These are phyloP conservation scores for Zaprionus capensis DNA, from an alignment of 1,140 invertebrate species.

Conservation along the genomic window DNA sequence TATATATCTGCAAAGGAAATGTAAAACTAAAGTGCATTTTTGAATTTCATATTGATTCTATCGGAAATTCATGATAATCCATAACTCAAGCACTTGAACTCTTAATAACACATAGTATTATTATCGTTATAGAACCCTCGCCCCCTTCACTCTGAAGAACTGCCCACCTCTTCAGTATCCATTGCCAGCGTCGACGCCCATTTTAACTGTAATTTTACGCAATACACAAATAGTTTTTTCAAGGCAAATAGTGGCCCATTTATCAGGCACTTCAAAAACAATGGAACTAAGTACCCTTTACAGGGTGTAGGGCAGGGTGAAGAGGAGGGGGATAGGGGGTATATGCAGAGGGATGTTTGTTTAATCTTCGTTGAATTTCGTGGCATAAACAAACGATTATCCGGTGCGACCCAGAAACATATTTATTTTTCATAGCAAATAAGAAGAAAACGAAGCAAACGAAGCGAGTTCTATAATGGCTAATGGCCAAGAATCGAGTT, in stretches of 20 bases:
- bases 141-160: too few species aligned
- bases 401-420: slow-evolving; percentile 46
- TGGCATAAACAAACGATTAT: slow-evolving; percentile 49
- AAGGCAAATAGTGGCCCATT: slow-evolving; percentile 12
- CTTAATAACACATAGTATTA: neutral
- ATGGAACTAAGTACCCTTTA: slow-evolving; percentile 26
- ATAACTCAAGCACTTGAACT: neutral
- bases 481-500: slow-evolving; percentile 1
- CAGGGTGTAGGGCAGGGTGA: neutral
- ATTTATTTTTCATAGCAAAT: slow-evolving; percentile 26
- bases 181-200: neutral
- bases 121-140: neutral
- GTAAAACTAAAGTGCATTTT: neutral
- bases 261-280: slow-evolving; percentile 22
- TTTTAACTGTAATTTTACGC: slow-evolving; percentile 4
- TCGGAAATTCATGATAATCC: neutral
- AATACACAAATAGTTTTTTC: slow-evolving; percentile 7
- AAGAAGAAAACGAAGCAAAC: slow-evolving; percentile 9
- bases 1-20: neutral
- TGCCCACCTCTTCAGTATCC: neutral
- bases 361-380: slow-evolving; percentile 22
- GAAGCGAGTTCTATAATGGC: slow-evolving; percentile 11
- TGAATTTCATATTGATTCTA: neutral
- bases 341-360: slow-evolving; percentile 8
- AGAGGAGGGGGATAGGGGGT: neutral